Evolutionary conservation across 2,113 vertebrate genomes (phyloP), one percentile per base, ranked within the genome.

Genomic region (Panthera tigris): DNA sequence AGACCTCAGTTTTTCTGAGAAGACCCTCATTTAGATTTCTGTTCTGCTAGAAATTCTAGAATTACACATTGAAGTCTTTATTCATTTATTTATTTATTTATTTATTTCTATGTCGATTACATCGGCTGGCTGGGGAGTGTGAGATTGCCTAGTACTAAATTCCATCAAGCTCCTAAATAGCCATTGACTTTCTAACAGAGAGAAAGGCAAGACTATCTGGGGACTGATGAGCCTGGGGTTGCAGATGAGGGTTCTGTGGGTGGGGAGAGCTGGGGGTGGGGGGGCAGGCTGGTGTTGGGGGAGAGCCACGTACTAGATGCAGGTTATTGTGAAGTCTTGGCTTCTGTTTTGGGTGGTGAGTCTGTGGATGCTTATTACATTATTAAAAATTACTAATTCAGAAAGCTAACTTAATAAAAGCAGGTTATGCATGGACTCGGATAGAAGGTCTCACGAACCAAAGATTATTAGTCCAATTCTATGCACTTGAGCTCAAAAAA

Each of bases 21-120:
- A 92, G n/a, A 55, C 48, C 31, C 73, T 96, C 91, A 95, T 83
- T 96, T 93, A 83, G 82, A 84, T 97, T 96, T 94, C 91, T 88
- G 74, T 61, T 89, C 88, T 95, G 71, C 76, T 71, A 68, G 95
- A 93, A 94, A 90, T 94, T 83, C 68, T 81, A 80, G 84, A 80
- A 16, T 63, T 93, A 82, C 57, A 94, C 96, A 97, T 89, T 94
- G 98, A 97, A 98, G 97, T 92, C 78, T 63, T 88, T 96, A 41
- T 83, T 88, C 92, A 23, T 93, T 52, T 29, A 57, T 74, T 71
- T 69, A 29, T 81, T 81, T 93, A 31, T 93, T 57, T 29, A 63
- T 73, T 69, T 73, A 25, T 80, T 80, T 92, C 83, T 88, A 69
- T 84, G 95, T 88, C 95, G 91, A 95, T 97, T 85, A 48, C 39